phyloP scores from a whole-genome alignment of 2,888 invertebrate species.

The Spisula solida region DNA sequence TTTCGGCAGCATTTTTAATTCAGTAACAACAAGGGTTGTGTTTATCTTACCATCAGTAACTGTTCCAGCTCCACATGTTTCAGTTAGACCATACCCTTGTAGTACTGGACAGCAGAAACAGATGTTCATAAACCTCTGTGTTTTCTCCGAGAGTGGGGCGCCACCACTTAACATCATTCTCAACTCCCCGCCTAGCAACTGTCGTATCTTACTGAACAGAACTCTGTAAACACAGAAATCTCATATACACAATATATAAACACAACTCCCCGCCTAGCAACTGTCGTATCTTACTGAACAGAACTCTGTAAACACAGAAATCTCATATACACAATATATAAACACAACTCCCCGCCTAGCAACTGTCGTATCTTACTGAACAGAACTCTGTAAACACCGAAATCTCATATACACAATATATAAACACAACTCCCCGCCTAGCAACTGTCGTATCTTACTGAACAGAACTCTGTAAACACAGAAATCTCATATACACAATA shows the following conservation, averaged over 20 bases:
- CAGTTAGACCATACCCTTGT: slow-evolving; percentile 98
- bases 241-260: too few species aligned
- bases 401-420: too few species aligned
- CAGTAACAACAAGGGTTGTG: too few species aligned
- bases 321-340: too few species aligned
- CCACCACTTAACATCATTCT: slow-evolving; percentile 97
- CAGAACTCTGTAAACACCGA: slow-evolving; percentile 88
- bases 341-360: slow-evolving; percentile 87
- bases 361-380: slow-evolving; percentile 91
- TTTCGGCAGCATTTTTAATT: too few species aligned
- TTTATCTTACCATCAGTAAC: slow-evolving; percentile 83
- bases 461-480: slow-evolving; percentile 89
- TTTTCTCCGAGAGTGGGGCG: slow-evolving; percentile 97
- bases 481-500: too few species aligned
- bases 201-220: slow-evolving; percentile 91
- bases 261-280: slow-evolving; percentile 91
- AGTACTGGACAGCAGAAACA: slow-evolving; percentile 96
- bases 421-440: slow-evolving; percentile 90
- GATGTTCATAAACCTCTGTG: slow-evolving; percentile 96
- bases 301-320: slow-evolving; percentile 87
- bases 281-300: slow-evolving; percentile 91
- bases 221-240: slow-evolving; percentile 87
- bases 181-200: slow-evolving; percentile 94
- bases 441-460: slow-evolving; percentile 90
- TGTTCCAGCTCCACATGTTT: slow-evolving; percentile 97